These are phyloP conservation scores for Herpetotheres cachinnans DNA, from an alignment of 2,113 vertebrate species.

Conservation along the genomic window DNA sequence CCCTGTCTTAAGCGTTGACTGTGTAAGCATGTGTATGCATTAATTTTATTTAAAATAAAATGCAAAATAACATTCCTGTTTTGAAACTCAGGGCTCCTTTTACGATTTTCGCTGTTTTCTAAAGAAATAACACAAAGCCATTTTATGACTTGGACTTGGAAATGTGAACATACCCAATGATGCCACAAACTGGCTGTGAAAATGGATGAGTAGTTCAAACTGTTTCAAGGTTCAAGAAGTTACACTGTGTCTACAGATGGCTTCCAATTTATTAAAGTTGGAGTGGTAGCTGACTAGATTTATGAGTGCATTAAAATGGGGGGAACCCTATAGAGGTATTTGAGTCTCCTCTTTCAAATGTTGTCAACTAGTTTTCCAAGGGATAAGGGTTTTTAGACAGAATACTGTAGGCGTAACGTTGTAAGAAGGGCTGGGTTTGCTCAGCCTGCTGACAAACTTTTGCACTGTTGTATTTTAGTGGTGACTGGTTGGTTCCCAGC, in stretches of 20 bases:
- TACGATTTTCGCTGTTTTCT: not conserved
- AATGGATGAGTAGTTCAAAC: not conserved
- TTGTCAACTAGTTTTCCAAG: not conserved
- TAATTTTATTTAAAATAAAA: not conserved
- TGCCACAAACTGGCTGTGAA: not conserved
- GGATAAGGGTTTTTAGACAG: not conserved
- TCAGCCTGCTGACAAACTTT: not conserved
- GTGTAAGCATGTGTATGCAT: not conserved
- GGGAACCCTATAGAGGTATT: not conserved
- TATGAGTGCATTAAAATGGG: not conserved
- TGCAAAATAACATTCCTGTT: not conserved
- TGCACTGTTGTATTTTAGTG: not conserved
- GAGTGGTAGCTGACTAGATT: not conserved
- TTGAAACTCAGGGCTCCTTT: not conserved
- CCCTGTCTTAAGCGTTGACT: not conserved
- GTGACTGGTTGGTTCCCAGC: not conserved
- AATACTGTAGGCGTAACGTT: rapidly evolving
- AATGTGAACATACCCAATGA: not conserved
- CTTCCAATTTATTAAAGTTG: not conserved
- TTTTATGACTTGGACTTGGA: not conserved
- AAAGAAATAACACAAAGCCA: not conserved
- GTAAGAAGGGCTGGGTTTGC: not conserved
- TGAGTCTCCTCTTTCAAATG: not conserved
- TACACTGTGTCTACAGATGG: not conserved
- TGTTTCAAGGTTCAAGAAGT: not conserved